Evolutionary conservation across 2,797 vertebrate genomes (phyloP).

Genomic region (Masticophis lateralis): DNA sequence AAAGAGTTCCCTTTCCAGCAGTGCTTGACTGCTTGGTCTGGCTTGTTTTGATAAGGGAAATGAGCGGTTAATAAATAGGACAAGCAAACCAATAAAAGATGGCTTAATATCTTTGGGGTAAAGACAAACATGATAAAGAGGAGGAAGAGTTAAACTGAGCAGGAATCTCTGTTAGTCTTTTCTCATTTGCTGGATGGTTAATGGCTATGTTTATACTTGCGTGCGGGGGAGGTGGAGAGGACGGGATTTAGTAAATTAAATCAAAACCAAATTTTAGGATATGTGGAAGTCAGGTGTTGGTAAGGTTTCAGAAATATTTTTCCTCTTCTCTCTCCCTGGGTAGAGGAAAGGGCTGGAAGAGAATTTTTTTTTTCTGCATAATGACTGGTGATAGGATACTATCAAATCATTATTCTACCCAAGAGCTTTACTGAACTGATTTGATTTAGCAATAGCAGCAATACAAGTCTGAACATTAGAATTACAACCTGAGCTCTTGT

Average conservation of each 20-base stretch:
- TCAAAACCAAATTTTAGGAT: neutral
- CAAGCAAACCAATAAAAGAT: neutral
- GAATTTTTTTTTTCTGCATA: neutral
- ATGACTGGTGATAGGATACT: neutral
- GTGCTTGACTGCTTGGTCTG: neutral
- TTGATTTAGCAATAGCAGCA: neutral
- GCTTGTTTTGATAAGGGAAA: neutral
- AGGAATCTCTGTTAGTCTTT: neutral
- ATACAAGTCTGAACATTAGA: neutral
- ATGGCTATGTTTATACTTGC: neutral
- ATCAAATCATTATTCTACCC: neutral
- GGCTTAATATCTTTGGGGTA: neutral
- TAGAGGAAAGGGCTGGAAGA: neutral
- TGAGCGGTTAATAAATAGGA: neutral
- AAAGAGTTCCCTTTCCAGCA: neutral
- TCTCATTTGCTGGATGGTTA: neutral
- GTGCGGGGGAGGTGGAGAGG: fast-evolving
- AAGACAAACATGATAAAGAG: neutral
- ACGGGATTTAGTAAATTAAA: neutral
- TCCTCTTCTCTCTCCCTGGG: neutral
- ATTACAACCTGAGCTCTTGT: neutral
- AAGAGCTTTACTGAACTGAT: neutral
- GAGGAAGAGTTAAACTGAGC: neutral
- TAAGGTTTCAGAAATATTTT: neutral
- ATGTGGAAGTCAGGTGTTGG: neutral